Percentiles rank a stretch among this genome's conserved stretches.
Conservation (phyloP, 2,113 vertebrate genomes). For the Ageneiosus marmoratus region DNA sequence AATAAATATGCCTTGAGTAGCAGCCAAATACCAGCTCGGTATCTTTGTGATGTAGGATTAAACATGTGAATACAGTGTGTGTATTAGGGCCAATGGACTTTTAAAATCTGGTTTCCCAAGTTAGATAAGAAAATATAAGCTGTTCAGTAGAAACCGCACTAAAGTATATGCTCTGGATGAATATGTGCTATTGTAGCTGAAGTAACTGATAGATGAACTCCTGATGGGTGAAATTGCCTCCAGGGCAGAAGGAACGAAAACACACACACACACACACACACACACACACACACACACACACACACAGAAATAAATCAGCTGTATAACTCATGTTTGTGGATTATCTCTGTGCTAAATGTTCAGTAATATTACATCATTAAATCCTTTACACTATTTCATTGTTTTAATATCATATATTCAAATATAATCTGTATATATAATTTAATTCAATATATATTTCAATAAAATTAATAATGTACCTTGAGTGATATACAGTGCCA, state of each 20-base stretch:
- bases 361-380: too few relatives aligned
- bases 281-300: slow-evolving; percentile 27
- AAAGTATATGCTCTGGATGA: not conserved
- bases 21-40: not conserved
- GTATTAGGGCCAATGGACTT: not conserved
- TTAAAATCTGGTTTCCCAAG: not conserved
- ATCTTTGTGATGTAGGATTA: slow-evolving; percentile 1
- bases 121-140: not conserved
- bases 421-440: too few relatives aligned
- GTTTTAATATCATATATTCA: too few relatives aligned
- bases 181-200: slow-evolving; percentile 12
- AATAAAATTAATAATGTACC: too few relatives aligned
- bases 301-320: too few relatives aligned
- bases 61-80: slow-evolving; percentile 1
- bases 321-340: too few relatives aligned
- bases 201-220: not conserved
- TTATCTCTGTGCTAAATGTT: too few relatives aligned
- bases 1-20: not conserved
- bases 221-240: not conserved
- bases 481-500: not conserved
- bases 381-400: too few relatives aligned
- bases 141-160: not conserved
- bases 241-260: slow-evolving; percentile 21
- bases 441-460: too few relatives aligned
- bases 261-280: slow-evolving; percentile 42